Evolutionary conservation across 2,797 vertebrate species (phyloP), one percentile per base, ranked within the genome.

Genomic region (Takifugu rubripes): DNA sequence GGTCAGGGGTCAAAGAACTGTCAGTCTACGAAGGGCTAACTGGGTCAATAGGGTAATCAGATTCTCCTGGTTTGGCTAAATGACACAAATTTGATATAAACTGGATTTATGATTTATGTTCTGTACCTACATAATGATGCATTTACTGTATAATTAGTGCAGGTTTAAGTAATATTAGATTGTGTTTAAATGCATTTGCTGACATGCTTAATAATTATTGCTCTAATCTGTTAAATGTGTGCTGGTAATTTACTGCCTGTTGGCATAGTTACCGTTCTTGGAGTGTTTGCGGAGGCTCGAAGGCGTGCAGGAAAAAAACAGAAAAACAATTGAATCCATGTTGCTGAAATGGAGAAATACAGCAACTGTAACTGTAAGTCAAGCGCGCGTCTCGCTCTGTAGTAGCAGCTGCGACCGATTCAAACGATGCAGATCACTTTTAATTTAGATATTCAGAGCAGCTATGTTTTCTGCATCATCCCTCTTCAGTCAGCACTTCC

Each of bases 361-460:
- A 49, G 64, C 61, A 60, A 48, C 59, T 61, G 61, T 74, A 82
- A 70, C 69, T 70, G 72, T 82, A 79, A 83, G 74, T 72, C 53
- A 25, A 54, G 52, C 45, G 2, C 14, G 36, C 36, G 9, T 49
- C 58, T 64, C 40, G 8, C 24, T 60, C 63, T 59, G 70, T 72
- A 77, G 70, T 50, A 68, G 69, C 79, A 79, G 81, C 78, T 75
- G 75, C 58, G 66, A 61, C 59, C 78, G 80, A 83, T 81, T 84
- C 67, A n/a, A 60, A 59, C 61, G 29, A 67, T 43, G 86, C 89
- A 82, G 86, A 91, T 90, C 82, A 90, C 90, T 82, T 87, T 89
- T 88, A 81, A 90, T 91, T 88, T 85, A 83, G 76, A 88, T 82
- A 82, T 87, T 85, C 84, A 81, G 77, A 77, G 74, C 74, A 47